Conservation (phyloP, 2,113 vertebrate genomes). For the Poecile atricapillus region DNA sequence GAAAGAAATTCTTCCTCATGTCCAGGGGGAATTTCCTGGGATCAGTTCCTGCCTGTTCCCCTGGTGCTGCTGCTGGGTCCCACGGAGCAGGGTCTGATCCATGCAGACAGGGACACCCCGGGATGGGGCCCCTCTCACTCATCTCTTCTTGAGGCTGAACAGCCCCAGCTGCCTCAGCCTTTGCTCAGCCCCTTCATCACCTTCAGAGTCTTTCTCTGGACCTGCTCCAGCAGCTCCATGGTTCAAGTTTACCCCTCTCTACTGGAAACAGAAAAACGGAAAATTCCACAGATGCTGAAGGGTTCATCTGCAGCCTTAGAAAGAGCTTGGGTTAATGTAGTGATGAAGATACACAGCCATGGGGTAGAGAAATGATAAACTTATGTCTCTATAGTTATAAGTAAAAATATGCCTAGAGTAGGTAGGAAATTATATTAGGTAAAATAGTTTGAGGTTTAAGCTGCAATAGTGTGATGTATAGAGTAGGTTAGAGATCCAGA, state of each 20-base stretch:
- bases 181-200: background rate
- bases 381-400: too few relatives aligned
- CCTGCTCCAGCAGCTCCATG: rapidly evolving
- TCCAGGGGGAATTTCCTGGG: background rate
- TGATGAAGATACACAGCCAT: too few relatives aligned
- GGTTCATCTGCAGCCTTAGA: too few relatives aligned
- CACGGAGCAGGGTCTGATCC: background rate
- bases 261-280: too few relatives aligned
- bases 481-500: too few relatives aligned
- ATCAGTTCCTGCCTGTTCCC: background rate
- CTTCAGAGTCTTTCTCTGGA: background rate
- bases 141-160: background rate
- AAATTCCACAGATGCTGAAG: too few relatives aligned
- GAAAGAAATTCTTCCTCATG: background rate
- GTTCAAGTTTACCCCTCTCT: background rate
- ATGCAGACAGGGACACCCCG: background rate
- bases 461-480: too few relatives aligned
- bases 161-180: background rate
- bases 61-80: background rate
- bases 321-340: too few relatives aligned
- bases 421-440: too few relatives aligned
- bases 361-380: too few relatives aligned
- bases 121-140: background rate
- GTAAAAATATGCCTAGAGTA: too few relatives aligned
- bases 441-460: too few relatives aligned